Base-by-base conservation (phyloP, 2,797 vertebrate genomes). In the Peromyscus nudipes region DNA sequence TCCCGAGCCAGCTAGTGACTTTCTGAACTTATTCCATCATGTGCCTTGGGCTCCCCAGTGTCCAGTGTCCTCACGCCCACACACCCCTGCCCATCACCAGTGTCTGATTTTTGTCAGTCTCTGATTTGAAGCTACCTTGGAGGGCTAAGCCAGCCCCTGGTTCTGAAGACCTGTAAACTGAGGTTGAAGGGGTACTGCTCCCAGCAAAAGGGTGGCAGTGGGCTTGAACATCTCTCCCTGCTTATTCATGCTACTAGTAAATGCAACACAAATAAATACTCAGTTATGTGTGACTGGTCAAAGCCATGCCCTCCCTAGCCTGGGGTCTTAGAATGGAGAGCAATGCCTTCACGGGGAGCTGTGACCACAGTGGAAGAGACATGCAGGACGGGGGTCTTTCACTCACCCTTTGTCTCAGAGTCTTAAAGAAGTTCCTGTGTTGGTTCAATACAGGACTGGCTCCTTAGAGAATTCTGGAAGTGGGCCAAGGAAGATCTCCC, bases 201-300 rank as follows among this genome's bases (percentile, higher is more conserved):
- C 67, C 40, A 1, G 17, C 3, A 73, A 60, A 60, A 82, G 93
- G 81, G n/a, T 67, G 60, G 17, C n/a, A 0, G 4, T 43, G 81
- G 23, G 19, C 75, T 64, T 83, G 21, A 49, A 34, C 6, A 7
- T 21, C 2, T 16, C 80, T 93, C 52, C 5, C 69, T 86, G 73
- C 82, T 73, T 57, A 94, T 77, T 92, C 89, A 75, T 43, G 60
- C 91, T 92, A 87, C 82, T 64, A 94, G 71, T 92, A 71, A 94
- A 91, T 86, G 77, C 79, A 94, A 57, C 83, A 89, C 34, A 49
- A 96, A 87, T 25, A 85, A 91, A 80, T 87, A 65, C 65, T 94
- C n/a, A 88, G 89, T 94, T 95, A 82, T 88, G 91, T 55, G 84
- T 52, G 73, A 71, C 69, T 49, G 23, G 55, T 65, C 85, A 97